phyloP scores from a whole-genome alignment of 2,888 invertebrate species.

The Melieria picta region DNA sequence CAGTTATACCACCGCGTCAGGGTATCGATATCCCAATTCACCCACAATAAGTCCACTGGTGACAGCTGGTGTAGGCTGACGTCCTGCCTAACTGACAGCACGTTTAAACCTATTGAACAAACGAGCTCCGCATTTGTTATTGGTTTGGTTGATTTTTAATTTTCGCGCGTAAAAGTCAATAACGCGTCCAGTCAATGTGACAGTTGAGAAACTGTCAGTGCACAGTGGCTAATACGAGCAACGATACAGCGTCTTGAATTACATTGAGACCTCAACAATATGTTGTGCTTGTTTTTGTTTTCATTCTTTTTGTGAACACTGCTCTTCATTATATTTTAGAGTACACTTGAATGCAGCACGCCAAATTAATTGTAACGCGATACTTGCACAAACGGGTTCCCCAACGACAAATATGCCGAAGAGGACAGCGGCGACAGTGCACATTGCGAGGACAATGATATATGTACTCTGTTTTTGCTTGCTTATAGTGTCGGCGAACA shows the following conservation, averaged over 20 bases:
- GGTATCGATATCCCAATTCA: constrained; percentile 53
- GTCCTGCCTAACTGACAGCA: background rate
- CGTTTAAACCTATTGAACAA: background rate
- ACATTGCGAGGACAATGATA: too few species aligned
- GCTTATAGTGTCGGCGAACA: too few species aligned
- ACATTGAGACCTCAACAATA: constrained; percentile 50
- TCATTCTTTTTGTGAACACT: constrained; percentile 45
- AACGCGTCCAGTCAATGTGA: constrained; percentile 26
- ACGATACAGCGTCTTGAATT: constrained; percentile 53
- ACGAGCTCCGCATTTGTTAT: background rate
- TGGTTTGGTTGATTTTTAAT: constrained; percentile 2
- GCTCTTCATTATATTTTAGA: constrained; percentile 32
- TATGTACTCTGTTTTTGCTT: too few species aligned
- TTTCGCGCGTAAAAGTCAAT: constrained; percentile 28
- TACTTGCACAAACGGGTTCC: constrained; percentile 45
- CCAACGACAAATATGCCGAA: too few species aligned
- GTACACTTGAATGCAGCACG: constrained; percentile 60
- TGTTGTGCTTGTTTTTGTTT: constrained; percentile 38
- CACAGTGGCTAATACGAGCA: constrained; percentile 39
- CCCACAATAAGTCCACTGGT: constrained; percentile 38
- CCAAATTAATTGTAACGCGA: constrained; percentile 60
- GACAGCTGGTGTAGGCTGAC: constrained; percentile 55
- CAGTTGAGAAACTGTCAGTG: constrained; percentile 42
- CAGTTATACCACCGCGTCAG: too few species aligned
- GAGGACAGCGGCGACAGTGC: too few species aligned